Conservation (phyloP, 2,113 vertebrate species). For the Psophia crepitans region DNA sequence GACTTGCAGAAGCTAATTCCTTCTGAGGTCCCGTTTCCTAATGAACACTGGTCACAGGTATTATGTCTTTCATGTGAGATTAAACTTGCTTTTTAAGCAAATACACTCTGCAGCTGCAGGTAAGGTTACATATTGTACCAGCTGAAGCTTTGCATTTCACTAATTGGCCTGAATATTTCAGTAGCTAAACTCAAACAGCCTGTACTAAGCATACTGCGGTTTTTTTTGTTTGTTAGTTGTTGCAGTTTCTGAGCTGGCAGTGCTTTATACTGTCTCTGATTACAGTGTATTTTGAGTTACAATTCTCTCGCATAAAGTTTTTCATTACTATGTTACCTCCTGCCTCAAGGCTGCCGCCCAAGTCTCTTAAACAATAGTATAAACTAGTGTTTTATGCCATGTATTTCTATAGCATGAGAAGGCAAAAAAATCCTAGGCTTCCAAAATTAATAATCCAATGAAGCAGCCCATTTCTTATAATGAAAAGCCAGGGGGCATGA, state of each 20-base stretch:
- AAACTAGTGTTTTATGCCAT: background rate
- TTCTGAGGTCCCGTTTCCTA: background rate
- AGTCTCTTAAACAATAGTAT: background rate
- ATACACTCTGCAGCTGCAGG: background rate
- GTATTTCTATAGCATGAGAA: background rate
- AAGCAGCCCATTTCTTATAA: background rate
- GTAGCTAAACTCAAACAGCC: background rate
- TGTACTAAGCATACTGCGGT: background rate
- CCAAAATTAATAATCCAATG: background rate
- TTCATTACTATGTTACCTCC: background rate
- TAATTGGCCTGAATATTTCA: background rate
- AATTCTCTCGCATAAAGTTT: background rate
- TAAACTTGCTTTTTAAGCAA: conserved; percentile 2
- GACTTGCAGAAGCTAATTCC: background rate
- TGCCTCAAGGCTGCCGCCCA: background rate
- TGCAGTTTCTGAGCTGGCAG: background rate
- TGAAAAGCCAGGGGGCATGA: background rate
- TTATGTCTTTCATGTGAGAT: background rate
- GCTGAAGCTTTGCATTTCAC: background rate
- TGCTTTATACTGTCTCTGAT: background rate
- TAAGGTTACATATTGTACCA: background rate
- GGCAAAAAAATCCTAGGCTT: background rate
- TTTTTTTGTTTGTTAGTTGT: background rate
- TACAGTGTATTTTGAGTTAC: background rate
- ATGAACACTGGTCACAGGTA: background rate